Percentiles rank a stretch among this genome's conserved stretches.
These are phyloP conservation scores for Xanthia togata DNA, from an alignment of 2,888 invertebrate genomes.

Conservation along the genomic window DNA sequence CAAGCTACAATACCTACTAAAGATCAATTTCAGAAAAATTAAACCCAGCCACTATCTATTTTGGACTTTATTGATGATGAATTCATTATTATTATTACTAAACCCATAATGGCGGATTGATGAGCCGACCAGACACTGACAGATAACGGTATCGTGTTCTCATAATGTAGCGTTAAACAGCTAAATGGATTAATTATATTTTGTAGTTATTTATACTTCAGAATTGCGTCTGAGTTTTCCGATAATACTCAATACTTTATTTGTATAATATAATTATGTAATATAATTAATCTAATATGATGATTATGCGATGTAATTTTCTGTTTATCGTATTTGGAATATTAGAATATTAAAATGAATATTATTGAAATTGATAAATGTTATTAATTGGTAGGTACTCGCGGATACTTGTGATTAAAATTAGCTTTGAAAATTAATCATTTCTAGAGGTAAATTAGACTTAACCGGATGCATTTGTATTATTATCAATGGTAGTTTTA, in stretches of 20 bases:
- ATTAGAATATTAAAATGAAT: too few species aligned
- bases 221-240: background rate
- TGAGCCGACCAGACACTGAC: conserved; percentile 36
- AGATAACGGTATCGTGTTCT: conserved; percentile 28
- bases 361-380: too few species aligned
- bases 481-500: too few species aligned
- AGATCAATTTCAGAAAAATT: background rate
- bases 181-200: conserved; percentile 3
- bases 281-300: too few species aligned
- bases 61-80: conserved; percentile 18
- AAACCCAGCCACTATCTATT: too few species aligned
- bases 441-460: too few species aligned
- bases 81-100: conserved; percentile 40
- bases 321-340: background rate
- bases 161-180: conserved; percentile 20
- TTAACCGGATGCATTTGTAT: too few species aligned
- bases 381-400: too few species aligned
- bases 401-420: too few species aligned
- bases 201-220: background rate
- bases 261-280: too few species aligned
- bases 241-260: too few species aligned
- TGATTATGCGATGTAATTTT: background rate
- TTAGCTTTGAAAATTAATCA: too few species aligned
- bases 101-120: conserved; percentile 30
- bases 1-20: background rate